phyloP scores from a whole-genome alignment of 35 echinoderm and acorn worm genomes.

The Apostichopus californicus region DNA sequence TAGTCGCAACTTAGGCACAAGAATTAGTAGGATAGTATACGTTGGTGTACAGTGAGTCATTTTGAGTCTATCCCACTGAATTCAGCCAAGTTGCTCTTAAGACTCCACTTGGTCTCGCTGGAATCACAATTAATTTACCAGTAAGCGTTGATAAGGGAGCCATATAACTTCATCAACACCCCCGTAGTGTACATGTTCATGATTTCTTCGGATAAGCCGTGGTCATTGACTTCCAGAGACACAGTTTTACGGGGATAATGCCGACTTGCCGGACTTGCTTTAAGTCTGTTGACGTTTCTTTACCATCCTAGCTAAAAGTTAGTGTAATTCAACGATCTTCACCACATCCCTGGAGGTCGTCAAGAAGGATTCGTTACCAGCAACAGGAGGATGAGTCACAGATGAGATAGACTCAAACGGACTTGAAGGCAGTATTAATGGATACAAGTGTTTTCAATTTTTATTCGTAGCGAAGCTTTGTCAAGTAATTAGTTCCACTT shows the following conservation, averaged over 20 bases:
- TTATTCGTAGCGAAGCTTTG: neutral
- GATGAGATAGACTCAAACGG: neutral
- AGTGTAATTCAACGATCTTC: neutral
- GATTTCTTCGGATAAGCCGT: neutral
- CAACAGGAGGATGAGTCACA: neutral
- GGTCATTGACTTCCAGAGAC: neutral
- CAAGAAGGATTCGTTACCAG: neutral
- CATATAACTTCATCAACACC: neutral
- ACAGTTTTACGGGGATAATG: neutral
- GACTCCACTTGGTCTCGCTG: neutral
- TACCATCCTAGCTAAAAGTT: neutral
- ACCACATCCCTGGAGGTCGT: neutral
- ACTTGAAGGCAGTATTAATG: neutral
- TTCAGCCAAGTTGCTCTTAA: no score
- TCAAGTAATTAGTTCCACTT: conserved; percentile 8
- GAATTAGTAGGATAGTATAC: no score
- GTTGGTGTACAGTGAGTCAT: no score
- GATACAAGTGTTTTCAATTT: conserved; percentile 37
- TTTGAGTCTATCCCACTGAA: no score
- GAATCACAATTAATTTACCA: neutral
- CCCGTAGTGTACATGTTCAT: neutral
- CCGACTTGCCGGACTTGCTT: neutral
- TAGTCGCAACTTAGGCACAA: no score
- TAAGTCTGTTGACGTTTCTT: neutral
- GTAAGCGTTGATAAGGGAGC: neutral